Evolutionary conservation across 1,140 invertebrate genomes (phyloP), one percentile per base, ranked within the genome.

Genomic region (Zaprionus kolodkinae): DNA sequence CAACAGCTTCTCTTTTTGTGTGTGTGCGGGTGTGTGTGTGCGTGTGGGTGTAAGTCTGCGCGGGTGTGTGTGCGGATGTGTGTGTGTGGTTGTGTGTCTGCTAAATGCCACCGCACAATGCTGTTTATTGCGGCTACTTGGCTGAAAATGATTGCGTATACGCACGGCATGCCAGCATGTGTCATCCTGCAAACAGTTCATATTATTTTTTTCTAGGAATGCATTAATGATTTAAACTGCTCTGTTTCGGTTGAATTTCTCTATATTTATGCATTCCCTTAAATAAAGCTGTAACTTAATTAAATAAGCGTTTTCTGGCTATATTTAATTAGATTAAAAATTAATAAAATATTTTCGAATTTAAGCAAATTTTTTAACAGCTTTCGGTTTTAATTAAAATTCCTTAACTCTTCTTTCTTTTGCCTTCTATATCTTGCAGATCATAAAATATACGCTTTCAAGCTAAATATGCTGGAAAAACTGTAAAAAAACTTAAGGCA

Each of bases 111-210:
- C 50, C 52, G 40, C 48, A 68, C 67, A 81, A 61, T 77, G 72
- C 48, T 30, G 38, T 59, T 64, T 70, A 63, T 74, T 72, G 56
- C 40, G 67, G 59, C 27, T 50, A 63, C 57, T 82, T 82, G 74
- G 56, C 40, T 68, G 78, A 12, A 77, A 73, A 68, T 72, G 30
- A 81, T 81, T 69, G 64, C 69, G 69, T 52, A 78, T 81, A 67
- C 74, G 64, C 74, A 33, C 60, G 48, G 59, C 73, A 43, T 12
- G 48, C 70, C 60, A 13, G 38, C 50, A 21, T 12, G n/a, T 35
- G 33, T 35, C 33, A 30, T 30, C 27, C 27, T 4, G 27, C 27
- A 30, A 30, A 30, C 27, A 7, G 33, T 35, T 35, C 7, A 10
- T 35, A 35, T 35, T 30, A 30, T 30, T 30, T 30, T 30, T 30